phyloP scores from a whole-genome alignment of 2,113 vertebrate genomes.

The Xenus cinereus region DNA sequence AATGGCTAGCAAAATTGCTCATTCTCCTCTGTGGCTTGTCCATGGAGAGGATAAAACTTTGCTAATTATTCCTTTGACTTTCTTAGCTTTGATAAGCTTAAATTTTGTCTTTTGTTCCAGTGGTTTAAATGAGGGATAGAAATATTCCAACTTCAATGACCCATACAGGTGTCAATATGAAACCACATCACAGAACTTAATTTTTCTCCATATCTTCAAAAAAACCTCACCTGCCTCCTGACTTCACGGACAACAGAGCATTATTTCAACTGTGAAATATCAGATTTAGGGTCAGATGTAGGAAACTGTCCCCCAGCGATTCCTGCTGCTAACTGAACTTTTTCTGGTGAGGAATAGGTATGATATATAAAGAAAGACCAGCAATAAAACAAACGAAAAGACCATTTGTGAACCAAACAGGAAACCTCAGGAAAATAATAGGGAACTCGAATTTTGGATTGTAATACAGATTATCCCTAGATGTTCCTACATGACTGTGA shows the following conservation, averaged over 20 bases:
- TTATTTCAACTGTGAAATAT: neutral
- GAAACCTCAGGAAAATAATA: neutral
- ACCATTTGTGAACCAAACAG: neutral
- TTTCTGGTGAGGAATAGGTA: neutral
- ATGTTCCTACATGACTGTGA: neutral
- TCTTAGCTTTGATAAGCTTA: neutral
- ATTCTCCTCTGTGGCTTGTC: neutral
- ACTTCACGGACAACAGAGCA: neutral
- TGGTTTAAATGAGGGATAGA: neutral
- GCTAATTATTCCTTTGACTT: neutral
- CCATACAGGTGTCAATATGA: neutral
- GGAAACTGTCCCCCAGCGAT: fast-evolving
- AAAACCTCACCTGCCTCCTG: neutral
- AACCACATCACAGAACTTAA: neutral
- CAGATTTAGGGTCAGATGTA: neutral
- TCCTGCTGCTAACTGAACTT: neutral
- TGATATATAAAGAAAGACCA: neutral
- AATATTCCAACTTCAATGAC: neutral
- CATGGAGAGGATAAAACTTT: neutral
- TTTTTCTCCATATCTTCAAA: neutral
- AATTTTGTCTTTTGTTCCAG: neutral
- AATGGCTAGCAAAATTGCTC: neutral
- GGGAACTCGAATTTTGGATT: neutral
- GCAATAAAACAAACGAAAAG: neutral
- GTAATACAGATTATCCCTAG: neutral